These are phyloP conservation scores for Zaprionus lineosus DNA, from an alignment of 2,888 invertebrate genomes.

Conservation along the genomic window DNA sequence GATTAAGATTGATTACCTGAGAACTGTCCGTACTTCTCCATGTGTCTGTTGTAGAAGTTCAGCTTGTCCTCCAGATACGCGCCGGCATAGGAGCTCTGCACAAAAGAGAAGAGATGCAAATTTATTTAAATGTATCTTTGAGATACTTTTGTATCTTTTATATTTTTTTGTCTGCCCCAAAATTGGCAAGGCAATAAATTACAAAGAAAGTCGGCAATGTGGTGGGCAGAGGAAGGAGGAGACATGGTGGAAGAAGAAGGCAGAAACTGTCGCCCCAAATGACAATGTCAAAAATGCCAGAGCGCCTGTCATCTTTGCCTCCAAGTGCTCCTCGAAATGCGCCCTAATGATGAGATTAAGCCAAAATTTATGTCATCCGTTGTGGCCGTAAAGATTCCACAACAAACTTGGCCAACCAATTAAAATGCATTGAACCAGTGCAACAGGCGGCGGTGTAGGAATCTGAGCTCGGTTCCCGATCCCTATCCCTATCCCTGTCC, in stretches of 20 bases:
- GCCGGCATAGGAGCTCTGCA: slow-evolving; percentile 82
- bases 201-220: slow-evolving; percentile 5
- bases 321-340: slow-evolving; percentile 59
- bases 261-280: slow-evolving; percentile 42
- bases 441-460: neutral
- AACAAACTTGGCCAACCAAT: slow-evolving; percentile 66
- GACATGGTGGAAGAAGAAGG: neutral
- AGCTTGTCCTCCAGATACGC: slow-evolving; percentile 82
- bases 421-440: slow-evolving; percentile 81
- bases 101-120: slow-evolving; percentile 11
- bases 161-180: slow-evolving; percentile 5
- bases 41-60: slow-evolving; percentile 79
- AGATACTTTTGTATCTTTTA: slow-evolving; percentile 6
- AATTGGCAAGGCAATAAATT: slow-evolving; percentile 47
- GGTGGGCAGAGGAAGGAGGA: no score
- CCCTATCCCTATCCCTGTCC: slow-evolving; percentile 43
- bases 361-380: slow-evolving; percentile 64
- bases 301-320: slow-evolving; percentile 52
- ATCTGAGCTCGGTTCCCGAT: neutral
- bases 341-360: slow-evolving; percentile 78
- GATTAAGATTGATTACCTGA: no score
- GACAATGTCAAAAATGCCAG: slow-evolving; percentile 60
- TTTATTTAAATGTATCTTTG: slow-evolving; percentile 6
- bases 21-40: slow-evolving; percentile 81
- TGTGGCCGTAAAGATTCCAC: slow-evolving; percentile 28